Evolutionary conservation across 2,888 invertebrate genomes (phyloP).

Genomic region (Caenorhabditis afra): DNA sequence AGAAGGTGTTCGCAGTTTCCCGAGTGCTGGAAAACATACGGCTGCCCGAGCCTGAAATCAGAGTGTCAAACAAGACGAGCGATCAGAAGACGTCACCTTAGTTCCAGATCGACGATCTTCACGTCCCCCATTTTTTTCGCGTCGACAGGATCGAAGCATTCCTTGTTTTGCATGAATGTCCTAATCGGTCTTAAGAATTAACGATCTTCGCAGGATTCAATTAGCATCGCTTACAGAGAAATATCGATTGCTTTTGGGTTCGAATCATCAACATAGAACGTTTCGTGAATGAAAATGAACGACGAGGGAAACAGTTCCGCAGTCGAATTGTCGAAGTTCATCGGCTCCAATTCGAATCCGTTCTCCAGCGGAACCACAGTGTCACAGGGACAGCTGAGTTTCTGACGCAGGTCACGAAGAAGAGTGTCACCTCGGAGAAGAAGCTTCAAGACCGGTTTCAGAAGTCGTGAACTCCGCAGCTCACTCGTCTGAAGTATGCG

Average conservation of each 20-base stretch:
- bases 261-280: slow-evolving; percentile 65
- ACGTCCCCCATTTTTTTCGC: slow-evolving; percentile 50
- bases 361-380: slow-evolving; percentile 60
- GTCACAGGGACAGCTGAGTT: slow-evolving; percentile 64
- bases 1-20: slow-evolving; percentile 74
- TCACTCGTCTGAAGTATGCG: slow-evolving; percentile 30
- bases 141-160: slow-evolving; percentile 56
- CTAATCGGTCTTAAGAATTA: slow-evolving; percentile 64
- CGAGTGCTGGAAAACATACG: slow-evolving; percentile 71
- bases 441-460: slow-evolving; percentile 50
- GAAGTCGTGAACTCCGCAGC: slow-evolving; percentile 34
- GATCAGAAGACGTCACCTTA: slow-evolving; percentile 40
- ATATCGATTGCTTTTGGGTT: slow-evolving; percentile 24
- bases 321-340: slow-evolving; percentile 33
- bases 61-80: too few species aligned
- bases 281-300: slow-evolving; percentile 70
- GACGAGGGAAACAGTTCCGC: slow-evolving; percentile 61
- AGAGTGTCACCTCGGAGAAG: slow-evolving; percentile 63
- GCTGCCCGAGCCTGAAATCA: slow-evolving; percentile 64
- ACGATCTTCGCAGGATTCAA: background rate
- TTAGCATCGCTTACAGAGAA: slow-evolving; percentile 12
- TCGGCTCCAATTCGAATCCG: slow-evolving; percentile 60
- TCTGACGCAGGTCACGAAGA: slow-evolving; percentile 55
- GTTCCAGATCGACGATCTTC: slow-evolving; percentile 65
- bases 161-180: slow-evolving; percentile 62